These are phyloP conservation scores for Labia minor DNA, from an alignment of 2,888 invertebrate species.

Conservation along the genomic window DNA sequence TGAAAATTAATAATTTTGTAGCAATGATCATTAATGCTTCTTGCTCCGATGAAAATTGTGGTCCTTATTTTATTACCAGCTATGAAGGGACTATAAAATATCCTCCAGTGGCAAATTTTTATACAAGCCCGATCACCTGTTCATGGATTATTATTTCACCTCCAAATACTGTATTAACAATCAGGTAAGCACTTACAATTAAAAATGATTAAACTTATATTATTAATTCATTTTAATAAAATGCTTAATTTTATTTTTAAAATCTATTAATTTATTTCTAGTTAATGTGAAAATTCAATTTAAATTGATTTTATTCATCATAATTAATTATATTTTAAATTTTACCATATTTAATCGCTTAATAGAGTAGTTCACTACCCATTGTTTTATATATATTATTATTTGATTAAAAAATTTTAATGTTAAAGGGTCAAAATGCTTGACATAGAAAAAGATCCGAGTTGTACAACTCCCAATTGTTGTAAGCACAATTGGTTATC, in stretches of 20 bases:
- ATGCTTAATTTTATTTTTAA: too few species aligned
- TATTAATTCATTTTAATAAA: too few species aligned
- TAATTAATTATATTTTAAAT: too few species aligned
- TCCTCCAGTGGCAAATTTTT: constrained; percentile 28
- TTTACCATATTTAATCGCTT: too few species aligned
- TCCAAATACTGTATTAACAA: constrained; percentile 27
- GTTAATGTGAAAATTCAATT: too few species aligned
- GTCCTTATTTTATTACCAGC: neutral
- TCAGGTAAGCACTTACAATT: constrained; percentile 27
- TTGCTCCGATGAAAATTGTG: neutral
- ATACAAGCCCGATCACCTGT: constrained; percentile 27
- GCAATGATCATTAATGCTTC: neutral
- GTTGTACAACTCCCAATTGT: constrained; percentile 27
- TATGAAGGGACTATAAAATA: constrained; percentile 23
- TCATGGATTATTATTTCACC: constrained; percentile 30
- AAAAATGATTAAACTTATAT: too few species aligned
- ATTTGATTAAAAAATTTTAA: too few species aligned
- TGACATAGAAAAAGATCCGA: constrained; percentile 29
- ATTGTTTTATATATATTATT: too few species aligned
- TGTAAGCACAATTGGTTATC: constrained; percentile 29
- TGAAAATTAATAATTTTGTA: too few species aligned
- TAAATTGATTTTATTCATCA: too few species aligned
- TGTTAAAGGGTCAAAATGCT: constrained; percentile 29
- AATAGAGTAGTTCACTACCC: too few species aligned
- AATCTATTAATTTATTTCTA: too few species aligned